Percentiles rank a stretch among this genome's conserved stretches.
Evolutionary conservation across 2,888 invertebrate genomes (phyloP).

Genomic region (Seira ritae): DNA sequence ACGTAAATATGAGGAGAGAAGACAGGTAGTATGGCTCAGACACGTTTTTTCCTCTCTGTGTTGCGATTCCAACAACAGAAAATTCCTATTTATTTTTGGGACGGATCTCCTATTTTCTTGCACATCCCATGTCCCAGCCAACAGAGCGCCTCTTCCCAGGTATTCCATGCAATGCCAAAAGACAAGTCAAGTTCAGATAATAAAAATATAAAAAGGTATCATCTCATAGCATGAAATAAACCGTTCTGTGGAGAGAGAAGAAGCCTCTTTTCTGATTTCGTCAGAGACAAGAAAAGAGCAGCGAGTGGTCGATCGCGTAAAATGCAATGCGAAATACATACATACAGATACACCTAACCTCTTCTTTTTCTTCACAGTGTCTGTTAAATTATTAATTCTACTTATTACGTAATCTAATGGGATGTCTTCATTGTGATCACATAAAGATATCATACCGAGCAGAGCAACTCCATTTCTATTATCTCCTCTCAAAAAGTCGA

Average conservation of each 20-base stretch:
- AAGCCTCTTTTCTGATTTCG: neutral
- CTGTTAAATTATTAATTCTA: conserved; percentile 45
- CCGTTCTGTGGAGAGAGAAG: too few relatives aligned
- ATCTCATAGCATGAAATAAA: too few relatives aligned
- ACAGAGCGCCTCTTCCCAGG: too few relatives aligned
- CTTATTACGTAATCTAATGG: conserved; percentile 19
- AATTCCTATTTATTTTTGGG: too few relatives aligned
- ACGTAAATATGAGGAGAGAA: conserved; percentile 9
- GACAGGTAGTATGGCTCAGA: conserved; percentile 35
- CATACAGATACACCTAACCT: too few relatives aligned
- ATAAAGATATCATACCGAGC: conserved; percentile 48
- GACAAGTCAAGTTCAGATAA: conserved; percentile 9
- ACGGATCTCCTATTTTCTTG: too few relatives aligned
- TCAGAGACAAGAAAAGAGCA: conserved; percentile 43
- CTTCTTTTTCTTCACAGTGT: too few relatives aligned
- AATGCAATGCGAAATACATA: too few relatives aligned
- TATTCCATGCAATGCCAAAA: conserved; percentile 30
- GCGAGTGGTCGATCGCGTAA: conserved; percentile 51
- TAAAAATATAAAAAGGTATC: neutral
- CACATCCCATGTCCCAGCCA: too few relatives aligned
- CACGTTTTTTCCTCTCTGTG: too few relatives aligned
- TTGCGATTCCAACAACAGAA: too few relatives aligned
- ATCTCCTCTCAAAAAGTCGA: conserved; percentile 4
- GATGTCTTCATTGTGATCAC: conserved; percentile 36
- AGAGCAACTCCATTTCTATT: conserved; percentile 28